Base-by-base conservation (phyloP, 2,113 vertebrate species). In the Zonotrichia leucophrys region DNA sequence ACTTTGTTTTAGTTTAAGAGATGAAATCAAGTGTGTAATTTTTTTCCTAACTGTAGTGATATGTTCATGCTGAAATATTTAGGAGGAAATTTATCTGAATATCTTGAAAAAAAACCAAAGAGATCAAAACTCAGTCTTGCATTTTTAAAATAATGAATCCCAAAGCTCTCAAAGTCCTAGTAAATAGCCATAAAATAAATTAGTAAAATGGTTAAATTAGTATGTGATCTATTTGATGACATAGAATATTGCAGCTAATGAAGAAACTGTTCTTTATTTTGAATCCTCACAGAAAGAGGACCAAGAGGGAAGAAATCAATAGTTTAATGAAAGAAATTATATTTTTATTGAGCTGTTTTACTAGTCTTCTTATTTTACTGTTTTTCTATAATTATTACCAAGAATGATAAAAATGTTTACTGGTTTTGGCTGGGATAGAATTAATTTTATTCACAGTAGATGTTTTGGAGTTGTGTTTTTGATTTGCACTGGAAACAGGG, bases 391-490 rank as follows among this genome's bases (percentile, higher is more conserved):
- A 12, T 49, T 72, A 23, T 8, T 75, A 44, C 10, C 7, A 68
- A 55, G 30, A 84, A 68, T 12, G 5, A 41, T 52, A 30, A 37
- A 39, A 63, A 28, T 2, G 10, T 8, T 3, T 28, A 19, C 9
- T 86, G 9, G 1, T 46, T 85, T 70, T 44, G 21, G 3, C 41
- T 41, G 28, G 8, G n/a, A 31, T 24, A 49, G 7, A 35, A 27
- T 46, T 60, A 67, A 21, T 76, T 72, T 79, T 67, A 25, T 72
- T 80, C 10, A 19, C 1, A 55, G 28, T 17, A 24, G 5, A 12
- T 53, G 2, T 1, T 30, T 39, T 16, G 16, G 12, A 10, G 11
- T 5, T 42, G 1, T 12, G 6, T 18, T 58, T 67, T 37, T 5
- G 8, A 33, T 56, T 42, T 70, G 4, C 66, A 5, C 9, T 52